Evolutionary conservation across 1,140 invertebrate species (phyloP), one percentile per base, ranked within the genome.

Genomic region (Nylanderia fulva): DNA sequence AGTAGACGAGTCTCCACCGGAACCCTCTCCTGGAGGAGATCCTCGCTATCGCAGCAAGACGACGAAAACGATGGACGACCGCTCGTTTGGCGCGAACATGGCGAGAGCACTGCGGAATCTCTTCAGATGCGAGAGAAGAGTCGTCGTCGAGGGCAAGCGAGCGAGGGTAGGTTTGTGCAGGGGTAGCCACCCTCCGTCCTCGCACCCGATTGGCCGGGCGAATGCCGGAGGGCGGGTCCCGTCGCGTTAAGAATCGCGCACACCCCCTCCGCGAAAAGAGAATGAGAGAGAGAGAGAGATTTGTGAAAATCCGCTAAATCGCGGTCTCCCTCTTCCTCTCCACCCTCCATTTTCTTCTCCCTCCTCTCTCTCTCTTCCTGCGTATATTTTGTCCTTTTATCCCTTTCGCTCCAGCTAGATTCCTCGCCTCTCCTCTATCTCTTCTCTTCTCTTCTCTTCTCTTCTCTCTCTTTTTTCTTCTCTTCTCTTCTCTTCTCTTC

Each of bases 231-330:
- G 91, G 91, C 90, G 90, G 85, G 66, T 58, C 77, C 29, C 36
- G 52, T 56, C 85, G 77, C 82, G 80, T 90, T 86, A 75, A 86
- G 80, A 60, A 87, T 90, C 85, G 82, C 89, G 89, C 88, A 91
- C 85, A 91, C 88, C 88, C 91, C 83, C 87, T 36, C 52, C 3
- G 52, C 77, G 66, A 68, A 48, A 33, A 33, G 77, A 54, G 64
- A n/a, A n/a, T n/a, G n/a, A n/a, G 71, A n/a, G 52, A 60, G 45
- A 48, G 45, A 58, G 45, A 48, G 45, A 48, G 45, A 48, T 48
- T 48, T 45, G 42, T 13, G 79, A 88, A 90, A 91, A 90, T 86
- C 75, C 85, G 71, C 84, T 86, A 64, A 90, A 88, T 90, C 91
- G 85, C 85, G 85, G 84, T 82, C 77, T 82, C 11, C 52, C 64